Conservation (phyloP, 1,140 invertebrate species). For the Drosophila repletoides region DNA sequence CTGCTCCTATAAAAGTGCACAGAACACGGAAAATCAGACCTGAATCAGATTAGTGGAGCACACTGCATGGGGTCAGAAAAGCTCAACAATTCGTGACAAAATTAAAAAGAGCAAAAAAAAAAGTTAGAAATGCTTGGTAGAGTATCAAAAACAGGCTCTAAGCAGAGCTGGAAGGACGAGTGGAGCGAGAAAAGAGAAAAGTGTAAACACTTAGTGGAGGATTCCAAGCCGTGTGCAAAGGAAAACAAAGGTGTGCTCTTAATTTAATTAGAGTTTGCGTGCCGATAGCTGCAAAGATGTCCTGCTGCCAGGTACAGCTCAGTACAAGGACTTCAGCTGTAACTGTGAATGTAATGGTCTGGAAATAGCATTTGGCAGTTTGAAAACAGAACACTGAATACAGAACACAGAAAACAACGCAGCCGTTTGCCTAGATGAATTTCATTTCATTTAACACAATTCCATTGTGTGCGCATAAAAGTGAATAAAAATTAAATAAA, state of each 20-base stretch:
- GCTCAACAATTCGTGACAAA: no score
- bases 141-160: no score
- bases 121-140: no score
- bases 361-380: conserved; percentile 67
- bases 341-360: conserved; percentile 64
- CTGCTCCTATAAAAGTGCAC: no score
- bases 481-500: conserved; percentile 72
- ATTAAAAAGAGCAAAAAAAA: no score
- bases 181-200: background rate
- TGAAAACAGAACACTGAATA: conserved; percentile 16
- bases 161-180: conserved; percentile 4
- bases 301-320: background rate
- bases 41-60: no score
- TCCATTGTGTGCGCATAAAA: conserved; percentile 66
- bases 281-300: conserved; percentile 25
- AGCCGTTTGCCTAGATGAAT: conserved; percentile 61
- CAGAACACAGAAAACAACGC: conserved; percentile 5
- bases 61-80: no score
- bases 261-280: conserved; percentile 72
- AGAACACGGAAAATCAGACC: no score
- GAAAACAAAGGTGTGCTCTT: conserved; percentile 72
- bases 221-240: conserved; percentile 51
- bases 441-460: conserved; percentile 77
- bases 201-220: conserved; percentile 10
- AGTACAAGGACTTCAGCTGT: no score